These are phyloP conservation scores for Formicarius rufipectus DNA, from an alignment of 2,113 vertebrate genomes.

Conservation along the genomic window DNA sequence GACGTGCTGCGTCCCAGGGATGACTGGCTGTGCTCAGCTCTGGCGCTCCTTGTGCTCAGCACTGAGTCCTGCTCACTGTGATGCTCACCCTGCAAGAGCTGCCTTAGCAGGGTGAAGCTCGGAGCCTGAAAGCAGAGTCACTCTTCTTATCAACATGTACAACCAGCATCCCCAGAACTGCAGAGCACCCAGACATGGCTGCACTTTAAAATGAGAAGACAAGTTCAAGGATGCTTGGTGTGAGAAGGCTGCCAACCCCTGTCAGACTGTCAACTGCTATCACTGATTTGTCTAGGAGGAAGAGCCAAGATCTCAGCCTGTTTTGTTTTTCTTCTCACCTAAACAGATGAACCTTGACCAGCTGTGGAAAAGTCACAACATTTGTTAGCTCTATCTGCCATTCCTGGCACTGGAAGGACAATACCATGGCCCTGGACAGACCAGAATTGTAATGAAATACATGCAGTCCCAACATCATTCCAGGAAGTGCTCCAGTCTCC, in stretches of 20 bases:
- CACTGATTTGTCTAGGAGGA: neutral
- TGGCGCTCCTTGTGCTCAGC: neutral
- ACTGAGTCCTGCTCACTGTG: neutral
- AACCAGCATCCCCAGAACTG: neutral
- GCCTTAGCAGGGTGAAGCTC: neutral
- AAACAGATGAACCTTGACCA: neutral
- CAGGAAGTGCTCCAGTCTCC: neutral
- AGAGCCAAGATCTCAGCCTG: neutral
- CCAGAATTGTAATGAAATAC: neutral
- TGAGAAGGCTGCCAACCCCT: neutral
- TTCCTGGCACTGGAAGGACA: neutral
- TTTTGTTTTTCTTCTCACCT: neutral
- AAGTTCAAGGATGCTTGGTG: neutral
- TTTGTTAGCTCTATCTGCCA: neutral
- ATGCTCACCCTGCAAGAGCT: neutral
- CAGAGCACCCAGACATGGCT: neutral
- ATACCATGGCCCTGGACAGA: neutral
- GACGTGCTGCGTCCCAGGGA: fast-evolving
- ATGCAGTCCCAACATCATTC: neutral
- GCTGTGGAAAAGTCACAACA: neutral
- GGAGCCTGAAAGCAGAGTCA: neutral
- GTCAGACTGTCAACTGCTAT: neutral
- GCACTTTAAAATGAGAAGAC: neutral
- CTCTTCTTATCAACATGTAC: fast-evolving
- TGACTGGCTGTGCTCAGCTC: neutral